These are phyloP conservation scores for Chionomys nivalis DNA, from an alignment of 2,113 vertebrate species.

Conservation along the genomic window DNA sequence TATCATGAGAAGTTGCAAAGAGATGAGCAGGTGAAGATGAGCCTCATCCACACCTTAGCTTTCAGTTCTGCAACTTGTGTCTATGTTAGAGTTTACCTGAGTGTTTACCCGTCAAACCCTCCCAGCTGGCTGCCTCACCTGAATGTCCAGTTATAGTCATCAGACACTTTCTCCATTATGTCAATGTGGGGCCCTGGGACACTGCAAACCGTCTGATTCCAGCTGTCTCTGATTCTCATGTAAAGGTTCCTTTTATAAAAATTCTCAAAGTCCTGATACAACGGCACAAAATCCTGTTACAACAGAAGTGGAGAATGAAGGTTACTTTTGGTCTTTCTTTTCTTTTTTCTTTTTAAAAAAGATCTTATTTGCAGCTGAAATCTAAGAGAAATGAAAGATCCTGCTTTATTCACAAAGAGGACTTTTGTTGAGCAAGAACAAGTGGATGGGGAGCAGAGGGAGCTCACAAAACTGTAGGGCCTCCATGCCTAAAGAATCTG, in stretches of 20 bases:
- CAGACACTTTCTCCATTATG: slow-evolving; percentile 93
- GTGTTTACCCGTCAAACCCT: not conserved
- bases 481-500: not conserved
- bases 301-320: slow-evolving; percentile 76
- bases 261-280: slow-evolving; percentile 98
- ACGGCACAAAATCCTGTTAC: slow-evolving; percentile 93
- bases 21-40: not conserved
- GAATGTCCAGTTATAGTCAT: slow-evolving; percentile 98
- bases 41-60: not conserved
- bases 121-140: slow-evolving; percentile 85
- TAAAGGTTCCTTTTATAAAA: slow-evolving; percentile 96
- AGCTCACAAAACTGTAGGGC: not conserved
- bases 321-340: slow-evolving; percentile 60
- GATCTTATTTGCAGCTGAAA: not conserved
- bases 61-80: not conserved
- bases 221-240: slow-evolving; percentile 96
- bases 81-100: not conserved
- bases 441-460: not conserved
- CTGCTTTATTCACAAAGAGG: not conserved
- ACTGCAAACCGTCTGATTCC: slow-evolving; percentile 95
- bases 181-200: slow-evolving; percentile 92
- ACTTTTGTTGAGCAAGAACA: not conserved
- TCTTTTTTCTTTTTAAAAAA: not conserved
- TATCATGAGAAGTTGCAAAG: not conserved
- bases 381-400: not conserved